Conservation (phyloP, 2,888 invertebrate species). For the Campopleginae sp. region DNA sequence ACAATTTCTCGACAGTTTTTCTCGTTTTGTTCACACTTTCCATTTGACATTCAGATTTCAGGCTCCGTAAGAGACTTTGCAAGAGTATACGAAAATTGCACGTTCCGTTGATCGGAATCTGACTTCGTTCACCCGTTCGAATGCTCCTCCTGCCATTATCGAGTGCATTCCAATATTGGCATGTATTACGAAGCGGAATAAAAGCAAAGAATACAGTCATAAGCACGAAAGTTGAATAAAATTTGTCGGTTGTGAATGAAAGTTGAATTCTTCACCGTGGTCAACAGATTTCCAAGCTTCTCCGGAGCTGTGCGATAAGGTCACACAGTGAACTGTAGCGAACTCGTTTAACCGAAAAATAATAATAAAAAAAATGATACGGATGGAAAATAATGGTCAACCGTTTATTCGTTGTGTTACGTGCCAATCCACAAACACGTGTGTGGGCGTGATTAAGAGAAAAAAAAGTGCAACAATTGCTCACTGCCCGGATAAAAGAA, state of each 20-base stretch:
- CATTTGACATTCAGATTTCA: neutral
- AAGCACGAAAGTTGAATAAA: neutral
- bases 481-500: conserved; percentile 55
- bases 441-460: conserved; percentile 1
- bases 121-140: neutral
- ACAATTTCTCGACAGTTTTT: neutral
- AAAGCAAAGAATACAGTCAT: neutral
- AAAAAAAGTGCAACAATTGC: conserved; percentile 34
- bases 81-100: neutral
- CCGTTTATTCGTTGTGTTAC: conserved; percentile 75
- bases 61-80: neutral
- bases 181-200: neutral
- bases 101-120: neutral
- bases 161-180: neutral
- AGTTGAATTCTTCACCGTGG: neutral
- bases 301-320: neutral
- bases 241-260: neutral
- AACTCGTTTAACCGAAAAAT: conserved; percentile 60
- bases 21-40: neutral
- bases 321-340: conserved; percentile 59
- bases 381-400: conserved; percentile 60
- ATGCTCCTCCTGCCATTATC: neutral
- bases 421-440: conserved; percentile 73
- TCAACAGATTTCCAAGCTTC: neutral
- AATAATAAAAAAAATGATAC: neutral